Percentiles rank a stretch among this genome's conserved stretches.
These are phyloP conservation scores for Hippocampus barbouri DNA, from an alignment of 2,113 vertebrate genomes.

Conservation along the genomic window DNA sequence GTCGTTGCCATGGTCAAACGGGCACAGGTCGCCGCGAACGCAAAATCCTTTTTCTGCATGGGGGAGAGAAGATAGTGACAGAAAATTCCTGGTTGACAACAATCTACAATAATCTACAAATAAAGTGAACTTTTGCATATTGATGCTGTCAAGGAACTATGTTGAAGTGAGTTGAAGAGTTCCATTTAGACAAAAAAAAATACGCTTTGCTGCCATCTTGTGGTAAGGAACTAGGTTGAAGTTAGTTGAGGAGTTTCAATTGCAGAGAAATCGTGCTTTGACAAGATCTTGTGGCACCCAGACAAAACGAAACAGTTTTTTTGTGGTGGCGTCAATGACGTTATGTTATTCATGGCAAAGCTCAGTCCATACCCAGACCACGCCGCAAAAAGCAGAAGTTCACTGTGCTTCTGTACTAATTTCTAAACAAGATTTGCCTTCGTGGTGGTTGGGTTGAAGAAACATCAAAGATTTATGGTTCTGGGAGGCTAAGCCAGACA, in stretches of 20 bases:
- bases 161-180: too few species aligned
- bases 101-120: not conserved
- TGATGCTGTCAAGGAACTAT: too few species aligned
- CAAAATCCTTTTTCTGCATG: constrained; percentile 93
- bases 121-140: too few species aligned
- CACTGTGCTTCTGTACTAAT: not conserved
- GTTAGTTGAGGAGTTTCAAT: not conserved
- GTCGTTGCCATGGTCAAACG: constrained; percentile 92
- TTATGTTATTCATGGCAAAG: not conserved
- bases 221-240: not conserved
- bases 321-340: not conserved
- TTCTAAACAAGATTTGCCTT: not conserved
- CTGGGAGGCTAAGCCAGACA: not conserved
- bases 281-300: not conserved
- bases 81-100: not conserved
- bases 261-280: not conserved
- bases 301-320: not conserved
- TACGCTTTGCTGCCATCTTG: not conserved
- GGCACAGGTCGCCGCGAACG: constrained; percentile 93
- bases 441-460: not conserved
- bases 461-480: not conserved
- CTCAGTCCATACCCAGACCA: not conserved
- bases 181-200: too few species aligned
- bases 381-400: too few species aligned
- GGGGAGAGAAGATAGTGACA: not conserved